phyloP scores from a whole-genome alignment of 2,113 vertebrate species.

The Prochilodus magdalenae region DNA sequence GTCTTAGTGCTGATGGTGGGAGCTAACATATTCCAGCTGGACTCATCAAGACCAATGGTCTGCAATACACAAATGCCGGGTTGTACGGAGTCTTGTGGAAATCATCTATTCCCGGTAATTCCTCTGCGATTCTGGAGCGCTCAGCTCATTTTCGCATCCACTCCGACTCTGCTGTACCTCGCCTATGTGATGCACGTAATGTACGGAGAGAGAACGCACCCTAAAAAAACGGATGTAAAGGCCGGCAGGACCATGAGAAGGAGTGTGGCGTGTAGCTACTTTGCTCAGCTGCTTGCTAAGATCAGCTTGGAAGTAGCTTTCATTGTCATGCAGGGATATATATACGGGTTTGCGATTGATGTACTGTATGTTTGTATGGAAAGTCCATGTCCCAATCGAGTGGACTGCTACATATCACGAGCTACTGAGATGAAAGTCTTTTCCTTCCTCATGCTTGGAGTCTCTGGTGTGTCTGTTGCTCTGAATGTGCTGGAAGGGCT shows the following conservation, averaged over 20 bases:
- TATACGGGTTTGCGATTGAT: slow-evolving; percentile 76
- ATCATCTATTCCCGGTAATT: slow-evolving; percentile 93
- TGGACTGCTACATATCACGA: slow-evolving; percentile 82
- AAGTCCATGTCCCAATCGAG: slow-evolving; percentile 80
- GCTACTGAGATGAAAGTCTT: slow-evolving; percentile 61
- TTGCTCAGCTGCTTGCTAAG: slow-evolving; percentile 84
- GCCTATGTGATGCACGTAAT: slow-evolving; percentile 75
- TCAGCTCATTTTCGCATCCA: slow-evolving; percentile 94
- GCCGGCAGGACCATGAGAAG: slow-evolving; percentile 58
- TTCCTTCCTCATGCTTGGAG: not conserved
- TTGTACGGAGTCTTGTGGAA: slow-evolving; percentile 92
- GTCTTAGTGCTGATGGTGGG: slow-evolving; percentile 91
- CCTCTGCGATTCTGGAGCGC: slow-evolving; percentile 96
- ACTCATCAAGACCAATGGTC: slow-evolving; percentile 52
- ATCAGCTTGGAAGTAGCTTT: slow-evolving; percentile 84
- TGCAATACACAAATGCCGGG: slow-evolving; percentile 95
- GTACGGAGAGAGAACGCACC: slow-evolving; percentile 69
- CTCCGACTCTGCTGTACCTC: slow-evolving; percentile 90
- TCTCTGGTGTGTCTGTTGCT: slow-evolving; percentile 53
- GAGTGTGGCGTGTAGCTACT: slow-evolving; percentile 79
- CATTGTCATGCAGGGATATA: slow-evolving; percentile 78
- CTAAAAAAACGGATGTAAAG: slow-evolving; percentile 32
- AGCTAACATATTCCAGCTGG: slow-evolving; percentile 89
- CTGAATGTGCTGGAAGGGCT: slow-evolving; percentile 76
- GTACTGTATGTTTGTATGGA: slow-evolving; percentile 64